phyloP scores from a whole-genome alignment of 2,888 invertebrate species.

The Morpho helenor region DNA sequence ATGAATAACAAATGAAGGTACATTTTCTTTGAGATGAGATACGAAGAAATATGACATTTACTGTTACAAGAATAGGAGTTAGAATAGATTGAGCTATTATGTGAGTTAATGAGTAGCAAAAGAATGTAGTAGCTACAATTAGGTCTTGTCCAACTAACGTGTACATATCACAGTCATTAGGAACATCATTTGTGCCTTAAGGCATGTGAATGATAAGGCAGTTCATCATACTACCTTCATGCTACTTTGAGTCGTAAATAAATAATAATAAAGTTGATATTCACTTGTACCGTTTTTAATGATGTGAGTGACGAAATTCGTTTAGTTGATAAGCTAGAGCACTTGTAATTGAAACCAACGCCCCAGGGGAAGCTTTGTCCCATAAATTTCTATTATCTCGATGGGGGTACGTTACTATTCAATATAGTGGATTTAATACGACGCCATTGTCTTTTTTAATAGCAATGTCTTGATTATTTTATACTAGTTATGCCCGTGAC shows the following conservation, averaged over 20 bases:
- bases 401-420: no score
- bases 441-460: no score
- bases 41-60: no score
- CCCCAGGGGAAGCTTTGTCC: conserved; percentile 3
- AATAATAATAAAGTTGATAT: background rate
- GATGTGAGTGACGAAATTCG: conserved; percentile 9
- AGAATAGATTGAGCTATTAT: no score
- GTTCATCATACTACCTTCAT: background rate
- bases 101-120: no score
- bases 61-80: no score
- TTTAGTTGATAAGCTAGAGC: conserved; percentile 6
- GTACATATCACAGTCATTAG: conserved; percentile 5
- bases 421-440: no score
- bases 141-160: conserved; percentile 7
- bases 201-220: background rate
- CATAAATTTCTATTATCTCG: background rate
- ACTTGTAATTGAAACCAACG: conserved; percentile 10
- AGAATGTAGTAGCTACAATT: background rate
- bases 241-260: background rate
- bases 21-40: no score
- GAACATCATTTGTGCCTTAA: conserved; percentile 9
- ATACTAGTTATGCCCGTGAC: no score
- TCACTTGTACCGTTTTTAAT: background rate
- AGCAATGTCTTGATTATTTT: no score
- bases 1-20: no score